Evolutionary conservation across 2,888 invertebrate species (phyloP).

Genomic region (Tuberolachnus salignus): DNA sequence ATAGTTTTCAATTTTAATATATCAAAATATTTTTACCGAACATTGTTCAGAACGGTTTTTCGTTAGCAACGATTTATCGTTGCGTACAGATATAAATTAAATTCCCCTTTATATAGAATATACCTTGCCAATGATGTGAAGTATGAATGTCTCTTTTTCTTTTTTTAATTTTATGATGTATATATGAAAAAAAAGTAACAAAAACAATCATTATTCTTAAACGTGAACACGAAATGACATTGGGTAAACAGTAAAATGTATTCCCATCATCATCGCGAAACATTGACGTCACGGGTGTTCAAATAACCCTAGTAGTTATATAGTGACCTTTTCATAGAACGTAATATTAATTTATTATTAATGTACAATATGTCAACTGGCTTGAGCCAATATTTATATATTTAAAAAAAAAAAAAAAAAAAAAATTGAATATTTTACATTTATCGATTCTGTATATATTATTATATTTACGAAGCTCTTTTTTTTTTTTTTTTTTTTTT

Average conservation of each 20-base stretch:
- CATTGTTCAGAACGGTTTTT: no score
- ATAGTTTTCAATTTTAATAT: no score
- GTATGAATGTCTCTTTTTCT: not conserved
- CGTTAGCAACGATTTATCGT: no score
- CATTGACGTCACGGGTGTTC: slow-evolving; percentile 11
- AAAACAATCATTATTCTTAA: slow-evolving; percentile 14
- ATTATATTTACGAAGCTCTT: not conserved
- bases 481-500: no score
- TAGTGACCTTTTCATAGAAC: not conserved
- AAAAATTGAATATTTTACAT: not conserved
- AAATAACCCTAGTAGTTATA: slow-evolving; percentile 3
- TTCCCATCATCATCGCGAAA: slow-evolving; percentile 10
- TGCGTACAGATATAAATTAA: no score
- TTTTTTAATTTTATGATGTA: not conserved
- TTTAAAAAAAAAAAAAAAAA: no score
- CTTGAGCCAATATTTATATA: not conserved
- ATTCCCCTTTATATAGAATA: no score
- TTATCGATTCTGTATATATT: not conserved
- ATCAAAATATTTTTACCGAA: no score
- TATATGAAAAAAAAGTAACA: not conserved
- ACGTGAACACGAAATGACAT: not conserved
- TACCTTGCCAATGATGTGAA: no score
- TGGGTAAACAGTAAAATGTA: not conserved
- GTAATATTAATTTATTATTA: not conserved
- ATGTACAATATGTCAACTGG: not conserved